Evolutionary conservation across 2,797 vertebrate species (phyloP), one percentile per base, ranked within the genome.

Genomic region (Prionace glauca): DNA sequence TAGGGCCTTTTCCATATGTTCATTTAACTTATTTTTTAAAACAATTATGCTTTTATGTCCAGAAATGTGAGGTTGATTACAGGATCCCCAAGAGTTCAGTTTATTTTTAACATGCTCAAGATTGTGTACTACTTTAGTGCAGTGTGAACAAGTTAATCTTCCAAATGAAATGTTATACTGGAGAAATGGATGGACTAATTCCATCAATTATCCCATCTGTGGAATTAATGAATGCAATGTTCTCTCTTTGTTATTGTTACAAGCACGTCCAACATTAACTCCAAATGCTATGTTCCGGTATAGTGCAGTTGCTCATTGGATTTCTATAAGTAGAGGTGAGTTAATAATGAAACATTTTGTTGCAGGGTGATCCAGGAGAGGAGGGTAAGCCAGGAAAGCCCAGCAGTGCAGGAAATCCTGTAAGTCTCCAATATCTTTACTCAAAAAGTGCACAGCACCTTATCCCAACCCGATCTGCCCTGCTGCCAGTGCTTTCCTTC

Each of bases 321-420:
- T 36, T 36, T 94, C 22, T 18, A 94, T 4, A 4, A 45, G 69
- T 50, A 72, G 11, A 94, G 56, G 10, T n/a, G 93, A 12, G 32
- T 16, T 95, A 95, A 77, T 45, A 95, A 50, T 26, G 4, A 60
- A 32, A 22, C 45, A 41, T 74, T 50, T 77, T 74, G 50, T 77
- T 77, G 72, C 71, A 95, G 93, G 93, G 93, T 77, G 93, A 74
- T 77, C 45, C 93, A 77, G 93, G 93, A 77, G 16, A 16, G 4
- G 69, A 95, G 20, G 93, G 93, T 60, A 32, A 16, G 32, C 93
- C 29, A 77, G 93, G 93, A 95, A 74, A 56, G 4, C 24, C 3
- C 56, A 45, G 93, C 32, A 4, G 4, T 50, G 69, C 50, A 56
- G 93, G 93, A 95, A 74, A 56, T 20, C 71, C 71, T 56, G 93